Base-by-base conservation (phyloP, 64 coral and sea anemone genomes). In the Stichodactyla mertensii region DNA sequence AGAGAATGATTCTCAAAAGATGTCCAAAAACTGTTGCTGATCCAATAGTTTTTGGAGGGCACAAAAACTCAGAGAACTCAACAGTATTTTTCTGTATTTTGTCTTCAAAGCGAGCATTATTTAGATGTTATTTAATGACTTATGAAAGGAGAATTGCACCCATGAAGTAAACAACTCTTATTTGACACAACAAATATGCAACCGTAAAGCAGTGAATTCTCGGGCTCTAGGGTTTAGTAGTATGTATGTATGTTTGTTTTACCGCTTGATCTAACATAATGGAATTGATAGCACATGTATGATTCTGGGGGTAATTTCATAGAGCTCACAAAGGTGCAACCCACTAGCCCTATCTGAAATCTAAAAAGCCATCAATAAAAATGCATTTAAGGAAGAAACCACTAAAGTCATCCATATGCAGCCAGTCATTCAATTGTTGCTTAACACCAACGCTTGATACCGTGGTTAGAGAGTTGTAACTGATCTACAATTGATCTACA, bases 351-450 rank as follows among this genome's bases (percentile, higher is more conserved):
- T 81, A 81, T 81, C 78, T 81, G 4, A 28, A 81, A 81, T 81
- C 78, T 81, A 81, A 81, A 81, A 81, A 81, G 78, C 78, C 52
- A 81, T 81, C 78, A 81, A 55, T 81, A 55, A 81, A 81, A 81
- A 81, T 51, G 26, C 78, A 81, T 81, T 81, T 81, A 81, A 20
- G 26, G 62, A 22, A 7, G n/a, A 81, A 81, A 81, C 78, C 78
- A 53, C 78, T 81, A 81, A 18, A 55, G n/a, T 28, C 78, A 74
- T 74, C 69, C 26, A 74, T 74, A 74, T 74, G 69, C 69, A 74
- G 24, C 10, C 10, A 74, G 69, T 74, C 69, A 74, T 31, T 31
- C 26, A 74, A 45, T 74, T 74, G 69, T 74, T 74, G 69, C 69
- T 74, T 74, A 74, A 74, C 69, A 74, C 69, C 69, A 26, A 28